A percentile compares a stretch with the other conserved stretches of the same genome.
These are phyloP conservation scores for Pristionchus entomophagus DNA, from an alignment of 2,888 invertebrate genomes.

Conservation along the genomic window DNA sequence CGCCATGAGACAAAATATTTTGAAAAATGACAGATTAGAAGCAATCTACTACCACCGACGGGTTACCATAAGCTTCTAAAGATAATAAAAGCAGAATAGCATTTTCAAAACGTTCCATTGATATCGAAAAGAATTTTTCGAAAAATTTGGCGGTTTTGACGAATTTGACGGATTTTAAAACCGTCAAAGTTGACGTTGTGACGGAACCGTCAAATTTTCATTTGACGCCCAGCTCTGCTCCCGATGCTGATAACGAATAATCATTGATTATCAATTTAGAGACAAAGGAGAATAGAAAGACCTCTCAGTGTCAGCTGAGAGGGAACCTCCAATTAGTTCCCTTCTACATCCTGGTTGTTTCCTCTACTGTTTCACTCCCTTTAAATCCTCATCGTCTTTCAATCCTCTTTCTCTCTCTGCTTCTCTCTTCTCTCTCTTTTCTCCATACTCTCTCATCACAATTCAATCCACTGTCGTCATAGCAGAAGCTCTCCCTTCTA, in stretches of 20 bases:
- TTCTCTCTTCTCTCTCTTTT: not conserved
- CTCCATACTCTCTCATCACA: not conserved
- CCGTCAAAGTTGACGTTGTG: too few species aligned
- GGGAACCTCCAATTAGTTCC: not conserved
- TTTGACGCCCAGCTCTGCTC: not conserved
- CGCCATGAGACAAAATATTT: too few species aligned
- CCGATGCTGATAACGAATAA: not conserved
- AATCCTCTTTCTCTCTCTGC: conserved; percentile 21
- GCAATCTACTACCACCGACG: too few species aligned
- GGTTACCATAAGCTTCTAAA: too few species aligned
- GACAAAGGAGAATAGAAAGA: not conserved
- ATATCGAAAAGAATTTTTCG: not conserved
- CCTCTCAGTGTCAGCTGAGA: not conserved
- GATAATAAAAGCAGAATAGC: too few species aligned
- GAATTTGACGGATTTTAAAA: too few species aligned
- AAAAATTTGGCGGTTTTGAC: not conserved
- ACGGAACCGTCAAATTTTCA: too few species aligned
- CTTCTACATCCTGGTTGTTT: not conserved
- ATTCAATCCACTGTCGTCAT: not conserved
- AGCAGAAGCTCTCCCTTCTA: not conserved
- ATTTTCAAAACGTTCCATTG: not conserved
- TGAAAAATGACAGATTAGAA: too few species aligned
- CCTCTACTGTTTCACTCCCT: not conserved
- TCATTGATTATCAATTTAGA: not conserved
- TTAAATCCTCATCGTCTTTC: conserved; percentile 12